phyloP scores from a whole-genome alignment of 2,888 invertebrate species.

The Stenichneumon culpator region DNA sequence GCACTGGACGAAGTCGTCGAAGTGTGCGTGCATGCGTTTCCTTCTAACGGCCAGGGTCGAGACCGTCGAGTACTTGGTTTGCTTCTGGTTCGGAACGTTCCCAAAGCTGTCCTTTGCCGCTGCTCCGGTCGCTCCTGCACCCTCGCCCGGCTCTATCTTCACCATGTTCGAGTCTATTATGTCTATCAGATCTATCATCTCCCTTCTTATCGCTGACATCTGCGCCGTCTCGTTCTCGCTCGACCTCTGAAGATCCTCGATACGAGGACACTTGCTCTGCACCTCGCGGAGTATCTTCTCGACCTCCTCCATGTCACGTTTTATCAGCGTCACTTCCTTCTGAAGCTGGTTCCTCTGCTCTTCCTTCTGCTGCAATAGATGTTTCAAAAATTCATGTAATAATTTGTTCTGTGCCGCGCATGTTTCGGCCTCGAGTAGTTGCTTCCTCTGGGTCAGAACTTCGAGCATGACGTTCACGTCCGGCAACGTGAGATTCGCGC shows the following conservation, averaged over 20 bases:
- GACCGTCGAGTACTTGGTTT: conserved; percentile 73
- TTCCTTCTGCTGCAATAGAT: conserved; percentile 91
- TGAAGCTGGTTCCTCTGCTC: conserved; percentile 89
- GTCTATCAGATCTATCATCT: conserved; percentile 87
- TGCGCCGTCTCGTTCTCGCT: conserved; percentile 86
- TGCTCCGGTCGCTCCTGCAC: conserved; percentile 49
- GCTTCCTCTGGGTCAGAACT: conserved; percentile 92
- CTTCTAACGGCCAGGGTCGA: conserved; percentile 89
- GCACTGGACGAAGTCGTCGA: conserved; percentile 95
- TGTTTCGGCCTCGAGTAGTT: conserved; percentile 92
- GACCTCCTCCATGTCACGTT: conserved; percentile 91
- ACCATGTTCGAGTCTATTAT: conserved; percentile 86
- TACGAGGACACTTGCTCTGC: conserved; percentile 87
- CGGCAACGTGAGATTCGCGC: conserved; percentile 90
- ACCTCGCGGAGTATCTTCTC: conserved; percentile 88
- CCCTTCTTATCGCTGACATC: conserved; percentile 86
- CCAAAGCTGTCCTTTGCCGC: conserved; percentile 73
- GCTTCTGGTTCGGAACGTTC: conserved; percentile 70
- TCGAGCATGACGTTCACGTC: conserved; percentile 94
- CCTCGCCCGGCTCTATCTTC: conserved; percentile 75
- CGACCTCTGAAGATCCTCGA: conserved; percentile 86
- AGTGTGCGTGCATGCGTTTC: conserved; percentile 93
- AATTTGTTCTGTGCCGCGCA: conserved; percentile 92
- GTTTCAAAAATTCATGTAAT: conserved; percentile 93
- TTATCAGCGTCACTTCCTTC: conserved; percentile 91